Evolutionary conservation across 2,797 vertebrate species (phyloP), one percentile per base, ranked within the genome.

Genomic region (Diplodus sargus): DNA sequence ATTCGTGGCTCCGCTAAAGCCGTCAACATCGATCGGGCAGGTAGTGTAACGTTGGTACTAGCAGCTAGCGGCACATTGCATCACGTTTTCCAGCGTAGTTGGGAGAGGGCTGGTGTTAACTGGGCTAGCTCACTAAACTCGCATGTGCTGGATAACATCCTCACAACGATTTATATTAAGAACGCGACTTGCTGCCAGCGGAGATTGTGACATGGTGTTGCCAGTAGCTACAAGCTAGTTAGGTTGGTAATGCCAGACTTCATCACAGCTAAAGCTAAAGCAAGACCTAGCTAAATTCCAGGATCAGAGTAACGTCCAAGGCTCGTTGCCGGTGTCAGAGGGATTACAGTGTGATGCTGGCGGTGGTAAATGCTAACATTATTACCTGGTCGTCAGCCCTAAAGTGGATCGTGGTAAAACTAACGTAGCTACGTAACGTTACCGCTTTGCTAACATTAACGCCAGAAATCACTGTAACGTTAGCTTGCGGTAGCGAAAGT

Each of bases 31-130:
- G 59, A 68, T 83, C 74, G 59, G 71, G 71, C 87, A 92, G 92
- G 92, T 94, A 90, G 64, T 75, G 82, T 68, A 67, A 82, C 79
- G 75, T 39, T 60, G 48, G 62, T 64, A 20, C 17, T 49, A 81
- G 85, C 86, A 61, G 77, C 77, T 85, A 84, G 83, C 84, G 74
- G 79, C 86, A 72, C 84, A 76, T 85, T 85, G 90, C 90, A 89
- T 91, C 91, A 91, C 89, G 86, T 90, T 93, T 90, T 85, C 59
- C 74, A 84, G 64, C 74, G 17, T 39, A 52, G 65, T 70, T 67
- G 7, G 17, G 15, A 57, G 42, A 59, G 16, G 52, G 81, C 76
- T 81, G 11, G 10, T 39, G 39, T 39, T 39, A 85, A 70, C 58
- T 3, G 4, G 7, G 49, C 43, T 59, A 68, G 15, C 49, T 73